Conservation (phyloP, 2,797 vertebrate species). For the Thripadectes ignobilis region DNA sequence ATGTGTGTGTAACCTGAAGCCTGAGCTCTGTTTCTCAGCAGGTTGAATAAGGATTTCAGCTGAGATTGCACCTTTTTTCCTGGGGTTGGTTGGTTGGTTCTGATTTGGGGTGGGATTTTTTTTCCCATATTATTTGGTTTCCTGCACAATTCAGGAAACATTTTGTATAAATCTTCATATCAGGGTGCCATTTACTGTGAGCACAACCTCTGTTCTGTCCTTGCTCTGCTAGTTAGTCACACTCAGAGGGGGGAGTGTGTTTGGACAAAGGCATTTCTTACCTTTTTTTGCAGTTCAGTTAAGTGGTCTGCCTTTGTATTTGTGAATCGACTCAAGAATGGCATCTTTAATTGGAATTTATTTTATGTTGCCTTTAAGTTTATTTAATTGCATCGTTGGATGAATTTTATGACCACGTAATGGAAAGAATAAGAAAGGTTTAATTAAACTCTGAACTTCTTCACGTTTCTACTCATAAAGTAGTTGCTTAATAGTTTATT, state of each 20-base stretch:
- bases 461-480: neutral
- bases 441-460: neutral
- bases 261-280: neutral
- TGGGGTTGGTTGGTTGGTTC: neutral
- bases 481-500: neutral
- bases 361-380: neutral
- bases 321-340: neutral
- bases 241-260: neutral
- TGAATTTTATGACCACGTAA: neutral
- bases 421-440: neutral
- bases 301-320: neutral
- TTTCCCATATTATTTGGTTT: neutral
- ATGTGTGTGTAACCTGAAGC: neutral
- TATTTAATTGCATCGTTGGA: neutral
- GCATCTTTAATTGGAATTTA: neutral
- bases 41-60: neutral
- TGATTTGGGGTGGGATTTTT: neutral
- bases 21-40: neutral
- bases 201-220: neutral
- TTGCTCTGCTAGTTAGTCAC: neutral
- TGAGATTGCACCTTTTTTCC: neutral
- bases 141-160: neutral
- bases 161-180: neutral
- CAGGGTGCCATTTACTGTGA: neutral
- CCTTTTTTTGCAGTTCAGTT: neutral